A percentile compares a stretch with the other conserved stretches of the same genome.
Evolutionary conservation across 2,113 vertebrate genomes (phyloP).

Genomic region (Eonycteris spelaea): DNA sequence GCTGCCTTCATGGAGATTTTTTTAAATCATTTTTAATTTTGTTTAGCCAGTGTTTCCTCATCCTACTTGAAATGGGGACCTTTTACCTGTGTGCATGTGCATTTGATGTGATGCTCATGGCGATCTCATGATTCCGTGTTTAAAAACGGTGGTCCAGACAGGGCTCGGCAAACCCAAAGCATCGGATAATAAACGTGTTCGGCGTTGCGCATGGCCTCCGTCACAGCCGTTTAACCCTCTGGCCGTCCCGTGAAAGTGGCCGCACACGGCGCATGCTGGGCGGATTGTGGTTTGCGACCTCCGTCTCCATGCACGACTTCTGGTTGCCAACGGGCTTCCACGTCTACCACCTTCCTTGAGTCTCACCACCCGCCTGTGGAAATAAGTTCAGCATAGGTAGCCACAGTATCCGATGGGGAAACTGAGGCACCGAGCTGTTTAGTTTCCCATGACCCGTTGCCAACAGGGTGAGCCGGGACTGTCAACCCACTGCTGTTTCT

Average conservation of each 20-base stretch:
- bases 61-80: not conserved
- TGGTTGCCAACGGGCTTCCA: not conserved
- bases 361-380: not conserved
- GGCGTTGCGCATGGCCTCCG: not conserved
- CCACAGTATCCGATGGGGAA: not conserved
- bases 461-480: not conserved
- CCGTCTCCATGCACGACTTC: accelerated
- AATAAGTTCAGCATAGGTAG: not conserved
- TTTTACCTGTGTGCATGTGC: not conserved
- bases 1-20: not conserved
- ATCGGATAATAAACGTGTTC: not conserved
- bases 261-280: accelerated
- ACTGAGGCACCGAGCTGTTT: not conserved
- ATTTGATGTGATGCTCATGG: not conserved
- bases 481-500: not conserved
- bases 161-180: not conserved
- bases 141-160: not conserved
- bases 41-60: not conserved
- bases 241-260: not conserved
- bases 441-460: not conserved
- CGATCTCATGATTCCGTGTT: not conserved
- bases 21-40: not conserved
- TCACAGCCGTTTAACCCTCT: accelerated
- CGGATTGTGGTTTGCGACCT: not conserved
- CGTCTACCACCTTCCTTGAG: not conserved